phyloP scores from a whole-genome alignment of 2,888 invertebrate genomes.

The Cephus sareptanus region DNA sequence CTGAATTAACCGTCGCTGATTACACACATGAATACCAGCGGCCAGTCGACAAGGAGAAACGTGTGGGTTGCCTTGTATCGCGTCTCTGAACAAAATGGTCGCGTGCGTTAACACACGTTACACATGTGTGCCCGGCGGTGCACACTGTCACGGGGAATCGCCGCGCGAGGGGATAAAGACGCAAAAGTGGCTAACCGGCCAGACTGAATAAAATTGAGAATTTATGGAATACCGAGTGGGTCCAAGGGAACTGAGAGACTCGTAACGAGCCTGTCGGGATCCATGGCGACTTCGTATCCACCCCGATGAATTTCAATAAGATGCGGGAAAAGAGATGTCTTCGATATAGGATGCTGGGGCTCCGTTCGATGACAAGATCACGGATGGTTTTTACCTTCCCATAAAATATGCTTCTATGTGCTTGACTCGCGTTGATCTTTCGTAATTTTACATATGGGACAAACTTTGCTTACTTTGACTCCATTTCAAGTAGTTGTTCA shows the following conservation, averaged over 20 bases:
- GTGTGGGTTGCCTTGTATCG: background rate
- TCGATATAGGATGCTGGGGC: background rate
- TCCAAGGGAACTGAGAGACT: slow-evolving; percentile 1
- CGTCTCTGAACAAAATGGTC: background rate
- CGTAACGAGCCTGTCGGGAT: slow-evolving; percentile 10
- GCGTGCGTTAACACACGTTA: background rate
- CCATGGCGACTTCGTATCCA: slow-evolving; percentile 23
- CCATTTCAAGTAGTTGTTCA: background rate
- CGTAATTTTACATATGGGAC: background rate
- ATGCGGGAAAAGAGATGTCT: slow-evolving; percentile 23
- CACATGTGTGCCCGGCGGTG: background rate
- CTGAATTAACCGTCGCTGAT: slow-evolving; percentile 51
- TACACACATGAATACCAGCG: slow-evolving; percentile 23
- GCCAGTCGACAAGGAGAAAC: background rate
- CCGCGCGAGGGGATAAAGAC: slow-evolving; percentile 31
- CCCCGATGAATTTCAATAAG: slow-evolving; percentile 47
- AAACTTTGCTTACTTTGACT: background rate
- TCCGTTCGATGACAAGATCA: background rate
- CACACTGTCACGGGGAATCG: background rate
- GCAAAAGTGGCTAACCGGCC: slow-evolving; percentile 26
- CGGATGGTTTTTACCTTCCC: background rate
- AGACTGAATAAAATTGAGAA: slow-evolving; percentile 60
- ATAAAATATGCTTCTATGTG: background rate
- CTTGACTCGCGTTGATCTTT: background rate
- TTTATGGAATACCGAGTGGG: slow-evolving; percentile 56